Conservation (phyloP, 2,113 vertebrate species). For the Hoplias malabaricus region DNA sequence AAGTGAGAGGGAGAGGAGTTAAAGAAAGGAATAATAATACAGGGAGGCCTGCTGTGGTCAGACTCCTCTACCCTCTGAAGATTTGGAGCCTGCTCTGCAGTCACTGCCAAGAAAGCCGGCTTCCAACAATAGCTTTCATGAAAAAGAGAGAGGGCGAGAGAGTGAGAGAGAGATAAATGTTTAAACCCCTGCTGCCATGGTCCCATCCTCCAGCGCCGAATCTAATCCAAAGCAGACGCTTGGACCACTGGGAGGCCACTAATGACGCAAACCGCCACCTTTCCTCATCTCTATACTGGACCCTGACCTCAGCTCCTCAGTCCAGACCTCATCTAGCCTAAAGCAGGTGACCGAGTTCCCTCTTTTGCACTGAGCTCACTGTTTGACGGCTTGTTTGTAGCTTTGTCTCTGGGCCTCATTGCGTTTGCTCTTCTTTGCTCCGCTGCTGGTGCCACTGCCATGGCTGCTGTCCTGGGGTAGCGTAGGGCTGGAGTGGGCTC, state of each 20-base stretch:
- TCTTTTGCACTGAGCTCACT: slow-evolving; percentile 37
- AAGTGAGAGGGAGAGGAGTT: not conserved
- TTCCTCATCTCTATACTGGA: not conserved
- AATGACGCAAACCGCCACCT: not conserved
- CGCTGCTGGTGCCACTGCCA: slow-evolving; percentile 37
- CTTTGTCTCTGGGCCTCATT: slow-evolving; percentile 66
- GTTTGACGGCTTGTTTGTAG: slow-evolving; percentile 64
- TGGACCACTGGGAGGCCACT: not conserved
- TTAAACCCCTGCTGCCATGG: not conserved
- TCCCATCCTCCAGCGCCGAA: not conserved
- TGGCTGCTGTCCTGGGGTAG: slow-evolving; percentile 73
- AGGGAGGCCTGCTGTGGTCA: slow-evolving; percentile 30
- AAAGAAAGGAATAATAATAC: slow-evolving; percentile 1
- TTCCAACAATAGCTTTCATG: not conserved
- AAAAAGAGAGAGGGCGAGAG: no score
- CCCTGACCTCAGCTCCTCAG: slow-evolving; percentile 17
- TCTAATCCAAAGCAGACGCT: not conserved
- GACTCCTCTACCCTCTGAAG: slow-evolving; percentile 8
- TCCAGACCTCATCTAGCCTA: slow-evolving; percentile 7
- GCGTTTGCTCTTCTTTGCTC: slow-evolving; percentile 64
- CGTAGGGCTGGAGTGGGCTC: slow-evolving; percentile 82
- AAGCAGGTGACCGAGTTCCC: not conserved
- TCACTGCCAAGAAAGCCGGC: slow-evolving; percentile 32
- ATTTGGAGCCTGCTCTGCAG: not conserved
- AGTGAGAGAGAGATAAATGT: not conserved